Evolutionary conservation across 2,113 vertebrate species (phyloP).

Genomic region (Epinephelus cyanopodus): DNA sequence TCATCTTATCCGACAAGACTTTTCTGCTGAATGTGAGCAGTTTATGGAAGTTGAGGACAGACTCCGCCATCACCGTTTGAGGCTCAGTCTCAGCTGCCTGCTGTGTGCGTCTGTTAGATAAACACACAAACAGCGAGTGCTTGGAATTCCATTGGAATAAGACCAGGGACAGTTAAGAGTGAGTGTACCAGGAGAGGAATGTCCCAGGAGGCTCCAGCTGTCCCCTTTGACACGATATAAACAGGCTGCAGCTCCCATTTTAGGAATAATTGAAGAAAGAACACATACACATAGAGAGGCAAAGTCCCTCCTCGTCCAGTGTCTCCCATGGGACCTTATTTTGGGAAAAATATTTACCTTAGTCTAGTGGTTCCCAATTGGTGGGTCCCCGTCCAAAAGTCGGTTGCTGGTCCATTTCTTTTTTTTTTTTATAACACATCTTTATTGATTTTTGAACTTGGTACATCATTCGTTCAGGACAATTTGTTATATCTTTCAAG

Average conservation of each 20-base stretch:
- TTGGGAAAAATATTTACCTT: too few relatives aligned
- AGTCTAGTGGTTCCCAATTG: too few relatives aligned
- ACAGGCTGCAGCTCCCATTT: neutral
- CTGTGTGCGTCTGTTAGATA: constrained; percentile 1
- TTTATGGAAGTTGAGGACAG: neutral
- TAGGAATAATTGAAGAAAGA: neutral
- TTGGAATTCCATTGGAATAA: constrained; percentile 58
- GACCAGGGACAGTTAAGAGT: constrained; percentile 1
- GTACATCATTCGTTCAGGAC: too few relatives aligned
- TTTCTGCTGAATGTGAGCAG: neutral
- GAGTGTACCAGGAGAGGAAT: neutral
- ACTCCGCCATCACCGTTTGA: neutral
- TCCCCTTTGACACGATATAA: neutral
- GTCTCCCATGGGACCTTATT: too few relatives aligned
- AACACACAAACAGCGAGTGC: constrained; percentile 29
- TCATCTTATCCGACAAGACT: neutral
- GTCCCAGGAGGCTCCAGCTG: constrained; percentile 41
- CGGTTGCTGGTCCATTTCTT: too few relatives aligned
- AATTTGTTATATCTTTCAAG: too few relatives aligned
- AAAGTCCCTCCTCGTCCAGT: too few relatives aligned
- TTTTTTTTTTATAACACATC: too few relatives aligned
- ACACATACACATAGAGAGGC: too few relatives aligned
- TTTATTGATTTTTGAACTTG: too few relatives aligned
- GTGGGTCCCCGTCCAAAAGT: too few relatives aligned
- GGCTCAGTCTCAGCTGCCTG: constrained; percentile 9